These are phyloP conservation scores for Lytechinus pictus DNA, from an alignment of 35 echinoderm and acorn worm genomes.

Conservation along the genomic window DNA sequence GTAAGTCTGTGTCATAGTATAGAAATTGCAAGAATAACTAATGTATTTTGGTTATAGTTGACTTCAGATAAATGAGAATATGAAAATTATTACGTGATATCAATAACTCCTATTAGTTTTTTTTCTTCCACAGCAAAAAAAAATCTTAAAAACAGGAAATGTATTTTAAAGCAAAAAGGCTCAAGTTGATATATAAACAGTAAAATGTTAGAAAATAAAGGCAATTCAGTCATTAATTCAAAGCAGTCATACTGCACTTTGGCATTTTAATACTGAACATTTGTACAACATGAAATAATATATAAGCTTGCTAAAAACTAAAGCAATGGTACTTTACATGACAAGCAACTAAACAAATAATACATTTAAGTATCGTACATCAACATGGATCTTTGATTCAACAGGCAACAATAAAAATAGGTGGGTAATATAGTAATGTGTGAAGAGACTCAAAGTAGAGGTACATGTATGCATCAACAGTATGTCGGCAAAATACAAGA, in stretches of 20 bases:
- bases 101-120: no score
- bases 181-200: no score
- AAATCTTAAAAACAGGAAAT: no score
- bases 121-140: no score
- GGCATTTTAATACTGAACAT: slow-evolving; percentile 5
- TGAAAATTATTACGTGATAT: no score
- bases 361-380: slow-evolving; percentile 17
- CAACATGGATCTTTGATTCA: background rate
- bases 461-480: no score
- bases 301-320: background rate
- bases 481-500: no score
- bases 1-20: no score
- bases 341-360: background rate
- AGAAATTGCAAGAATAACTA: no score
- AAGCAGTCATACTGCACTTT: slow-evolving; percentile 11
- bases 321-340: background rate
- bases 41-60: no score
- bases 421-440: background rate
- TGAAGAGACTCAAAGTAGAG: background rate
- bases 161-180: no score
- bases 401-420: background rate
- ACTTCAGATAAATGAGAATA: no score
- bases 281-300: background rate
- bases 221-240: background rate
- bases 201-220: background rate